Evolutionary conservation across 2,113 vertebrate genomes (phyloP).

Genomic region (Etia nguti): DNA sequence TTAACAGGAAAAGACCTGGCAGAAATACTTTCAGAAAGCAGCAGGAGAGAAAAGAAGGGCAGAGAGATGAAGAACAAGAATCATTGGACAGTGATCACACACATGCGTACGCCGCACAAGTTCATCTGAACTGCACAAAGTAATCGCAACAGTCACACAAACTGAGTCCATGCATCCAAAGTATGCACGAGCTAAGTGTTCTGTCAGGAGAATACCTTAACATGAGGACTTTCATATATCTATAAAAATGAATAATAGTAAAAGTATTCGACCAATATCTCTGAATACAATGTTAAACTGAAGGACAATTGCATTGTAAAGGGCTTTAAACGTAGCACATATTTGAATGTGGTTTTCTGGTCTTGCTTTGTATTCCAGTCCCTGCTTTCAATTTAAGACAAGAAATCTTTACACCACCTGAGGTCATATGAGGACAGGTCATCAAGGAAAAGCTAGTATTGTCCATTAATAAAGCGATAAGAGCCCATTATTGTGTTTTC

Average conservation of each 20-base stretch:
- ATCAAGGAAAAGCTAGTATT: not conserved
- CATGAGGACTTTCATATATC: not conserved
- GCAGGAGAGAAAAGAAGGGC: not conserved
- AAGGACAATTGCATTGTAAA: not conserved
- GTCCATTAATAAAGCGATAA: conserved; percentile 15
- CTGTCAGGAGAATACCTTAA: fast-evolving
- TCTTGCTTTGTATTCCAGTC: not conserved
- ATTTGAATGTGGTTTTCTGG: not conserved
- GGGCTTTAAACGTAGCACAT: not conserved
- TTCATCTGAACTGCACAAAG: not conserved
- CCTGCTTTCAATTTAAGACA: not conserved
- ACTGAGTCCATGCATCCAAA: not conserved
- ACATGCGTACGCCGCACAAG: fast-evolving
- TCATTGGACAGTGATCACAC: not conserved
- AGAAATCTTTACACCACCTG: not conserved
- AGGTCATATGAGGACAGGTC: not conserved
- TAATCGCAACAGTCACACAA: not conserved
- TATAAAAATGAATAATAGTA: not conserved
- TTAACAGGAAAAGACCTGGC: not conserved
- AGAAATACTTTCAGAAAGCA: fast-evolving
- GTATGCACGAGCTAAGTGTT: not conserved
- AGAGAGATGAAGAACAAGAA: fast-evolving
- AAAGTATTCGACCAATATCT: not conserved
- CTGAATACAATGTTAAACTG: not conserved
- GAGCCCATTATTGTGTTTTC: conserved; percentile 1